A percentile compares a stretch with the other conserved stretches of the same genome.
Conservation (phyloP, 2,113 vertebrate species). For the Epinephelus lanceolatus region DNA sequence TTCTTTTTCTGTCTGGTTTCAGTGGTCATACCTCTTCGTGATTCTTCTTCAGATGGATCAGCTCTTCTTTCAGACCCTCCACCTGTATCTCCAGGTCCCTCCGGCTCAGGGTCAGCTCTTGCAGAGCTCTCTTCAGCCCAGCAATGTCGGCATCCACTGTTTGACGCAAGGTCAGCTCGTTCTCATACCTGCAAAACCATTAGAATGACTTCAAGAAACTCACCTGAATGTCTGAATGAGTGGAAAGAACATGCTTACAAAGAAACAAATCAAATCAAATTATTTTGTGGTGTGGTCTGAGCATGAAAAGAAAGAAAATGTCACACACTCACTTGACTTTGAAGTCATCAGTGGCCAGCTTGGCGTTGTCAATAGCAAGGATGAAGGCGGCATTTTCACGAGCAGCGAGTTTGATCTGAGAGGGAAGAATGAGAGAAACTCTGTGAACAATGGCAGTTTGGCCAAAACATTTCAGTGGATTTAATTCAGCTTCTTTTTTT, state of each 20-base stretch:
- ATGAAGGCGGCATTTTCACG: conserved; percentile 77
- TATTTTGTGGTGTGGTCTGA: not conserved
- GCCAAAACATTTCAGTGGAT: no score
- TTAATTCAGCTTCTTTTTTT: no score
- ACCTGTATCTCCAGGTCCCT: conserved; percentile 84
- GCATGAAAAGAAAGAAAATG: not conserved
- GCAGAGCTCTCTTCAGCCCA: conserved; percentile 81
- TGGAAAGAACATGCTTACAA: no score
- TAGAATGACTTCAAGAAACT: not conserved
- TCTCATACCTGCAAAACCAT: conserved; percentile 83
- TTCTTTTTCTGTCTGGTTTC: no score
- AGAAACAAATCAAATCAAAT: not conserved
- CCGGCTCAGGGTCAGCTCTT: conserved; percentile 80
- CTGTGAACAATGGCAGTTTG: conserved; percentile 39
- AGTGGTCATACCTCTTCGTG: conserved; percentile 82
- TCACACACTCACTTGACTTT: conserved; percentile 80
- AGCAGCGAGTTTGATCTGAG: conserved; percentile 74
- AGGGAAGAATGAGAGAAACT: not conserved
- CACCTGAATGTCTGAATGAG: not conserved
- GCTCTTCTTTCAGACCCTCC: conserved; percentile 83
- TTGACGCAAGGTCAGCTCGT: conserved; percentile 85
- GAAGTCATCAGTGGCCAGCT: conserved; percentile 86
- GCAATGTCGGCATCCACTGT: conserved; percentile 88
- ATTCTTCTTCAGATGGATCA: conserved; percentile 87
- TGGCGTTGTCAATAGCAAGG: conserved; percentile 85